Evolutionary conservation across 2,797 vertebrate genomes (phyloP).

Genomic region (Lepus oiostolus): DNA sequence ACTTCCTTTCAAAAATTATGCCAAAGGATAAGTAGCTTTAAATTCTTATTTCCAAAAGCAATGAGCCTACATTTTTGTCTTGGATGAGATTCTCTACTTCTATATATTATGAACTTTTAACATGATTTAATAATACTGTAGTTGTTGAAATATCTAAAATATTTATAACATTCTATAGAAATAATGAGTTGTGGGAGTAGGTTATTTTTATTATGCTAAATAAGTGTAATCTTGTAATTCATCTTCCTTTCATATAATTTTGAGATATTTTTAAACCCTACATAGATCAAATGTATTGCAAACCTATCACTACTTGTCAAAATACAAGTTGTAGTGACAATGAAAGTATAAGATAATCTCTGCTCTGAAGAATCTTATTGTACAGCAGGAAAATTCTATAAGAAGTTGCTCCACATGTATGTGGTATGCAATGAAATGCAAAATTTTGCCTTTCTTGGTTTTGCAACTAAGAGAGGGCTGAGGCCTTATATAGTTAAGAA

Average conservation of each 20-base stretch:
- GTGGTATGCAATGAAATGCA: neutral
- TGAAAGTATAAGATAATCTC: neutral
- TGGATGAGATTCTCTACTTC: neutral
- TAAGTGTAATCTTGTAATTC: neutral
- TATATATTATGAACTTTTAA: neutral
- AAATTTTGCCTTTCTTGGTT: neutral
- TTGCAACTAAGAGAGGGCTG: neutral
- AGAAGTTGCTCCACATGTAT: neutral
- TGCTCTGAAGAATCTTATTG: neutral
- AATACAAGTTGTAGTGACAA: neutral
- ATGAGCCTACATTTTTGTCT: neutral
- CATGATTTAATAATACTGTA: neutral
- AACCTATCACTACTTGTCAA: neutral
- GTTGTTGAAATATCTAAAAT: neutral
- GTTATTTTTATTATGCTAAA: neutral
- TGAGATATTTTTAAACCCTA: neutral
- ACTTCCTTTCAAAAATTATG: conserved; percentile 52
- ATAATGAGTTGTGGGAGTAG: neutral
- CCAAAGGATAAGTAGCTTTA: conserved; percentile 6
- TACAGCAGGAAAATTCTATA: neutral
- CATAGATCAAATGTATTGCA: neutral
- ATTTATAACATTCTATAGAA: neutral
- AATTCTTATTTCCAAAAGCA: conserved; percentile 30
- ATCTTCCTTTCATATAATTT: neutral
- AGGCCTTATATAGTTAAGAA: neutral